Evolutionary conservation across 2,797 vertebrate genomes (phyloP).

Genomic region (Eupleurogrammus muticus): DNA sequence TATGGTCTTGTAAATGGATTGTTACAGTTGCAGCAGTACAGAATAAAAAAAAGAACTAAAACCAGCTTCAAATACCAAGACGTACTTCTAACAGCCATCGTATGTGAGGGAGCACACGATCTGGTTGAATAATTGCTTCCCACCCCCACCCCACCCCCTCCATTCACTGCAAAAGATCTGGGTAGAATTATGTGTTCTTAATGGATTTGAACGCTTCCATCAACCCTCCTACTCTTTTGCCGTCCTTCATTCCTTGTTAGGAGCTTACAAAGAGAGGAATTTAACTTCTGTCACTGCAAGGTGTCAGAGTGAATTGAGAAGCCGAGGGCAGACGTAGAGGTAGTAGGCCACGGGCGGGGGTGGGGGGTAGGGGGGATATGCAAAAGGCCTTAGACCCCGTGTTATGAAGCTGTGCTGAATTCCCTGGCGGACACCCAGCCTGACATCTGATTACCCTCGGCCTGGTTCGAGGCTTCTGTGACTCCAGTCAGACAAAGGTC

Average conservation of each 20-base stretch:
- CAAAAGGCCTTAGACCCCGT: conserved; percentile 22
- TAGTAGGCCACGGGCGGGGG: neutral
- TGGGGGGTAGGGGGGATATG: neutral
- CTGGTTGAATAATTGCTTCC: conserved; percentile 27
- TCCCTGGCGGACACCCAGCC: conserved; percentile 43
- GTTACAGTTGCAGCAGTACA: conserved; percentile 25
- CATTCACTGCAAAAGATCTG: conserved; percentile 6
- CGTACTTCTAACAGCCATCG: neutral
- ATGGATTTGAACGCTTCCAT: conserved; percentile 8
- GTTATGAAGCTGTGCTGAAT: conserved; percentile 41
- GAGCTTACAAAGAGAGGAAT: conserved; percentile 35
- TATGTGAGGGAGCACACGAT: conserved; percentile 12
- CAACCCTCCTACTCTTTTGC: conserved; percentile 1
- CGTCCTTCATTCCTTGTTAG: conserved; percentile 16
- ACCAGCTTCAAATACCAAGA: neutral
- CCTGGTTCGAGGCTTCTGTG: conserved; percentile 57
- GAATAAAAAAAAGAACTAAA: conserved; percentile 34
- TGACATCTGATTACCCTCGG: conserved; percentile 68
- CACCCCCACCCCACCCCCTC: too few relatives aligned
- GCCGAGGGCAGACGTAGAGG: conserved; percentile 11
- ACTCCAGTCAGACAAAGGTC: conserved; percentile 70
- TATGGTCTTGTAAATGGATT: conserved; percentile 26
- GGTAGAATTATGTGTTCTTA: neutral
- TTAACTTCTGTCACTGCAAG: conserved; percentile 42
- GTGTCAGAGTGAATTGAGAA: conserved; percentile 41